Base-by-base conservation (phyloP, 1,140 invertebrate genomes). In the Cydia fagiglandana region DNA sequence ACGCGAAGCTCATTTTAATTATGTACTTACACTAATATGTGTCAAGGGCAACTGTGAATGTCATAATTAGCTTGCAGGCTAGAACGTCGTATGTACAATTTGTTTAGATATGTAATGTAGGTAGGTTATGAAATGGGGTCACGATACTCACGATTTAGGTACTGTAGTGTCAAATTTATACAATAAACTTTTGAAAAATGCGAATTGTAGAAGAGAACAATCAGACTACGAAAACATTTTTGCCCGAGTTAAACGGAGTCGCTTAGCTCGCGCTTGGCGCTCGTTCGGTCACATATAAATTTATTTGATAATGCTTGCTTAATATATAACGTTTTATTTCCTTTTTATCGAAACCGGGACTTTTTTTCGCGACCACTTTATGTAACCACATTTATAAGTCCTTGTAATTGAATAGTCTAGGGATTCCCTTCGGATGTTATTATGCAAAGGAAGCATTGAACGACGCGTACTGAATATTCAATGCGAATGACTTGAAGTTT, bases 1-100 rank as follows among this genome's bases (percentile, higher is more conserved):
- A 30, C 91, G 98, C 45, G 91, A 94, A 53, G 1, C 10, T 17
- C 13, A 53, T 15, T 53, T 15, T 53, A 53, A 53, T 53, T 53
- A n/a, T 13, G 7, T 1, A 2, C 5, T 0, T 12, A n/a, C 50
- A 53, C 47, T 53, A n/a, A 53, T 12, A 53, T n/a, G 50, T 53
- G 15, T 53, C 50, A 53, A 53, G 50, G 50, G 50, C 50, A n/a
- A 53, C 50, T 53, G 50, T 53, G 15, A 53, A 53, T 53, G 50
- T n/a, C 50, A 53, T 53, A n/a, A 53, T 15, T 53, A 53, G 13
- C 0, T 15, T 6, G 15, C 50, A 1, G 50, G 50, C 50, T 53
- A 4, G 6, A n/a, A 53, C 2, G 47, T 13, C 50, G n/a, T n/a
- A 53, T 53, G 15, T 17, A n/a, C 50, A 5, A n/a, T 53, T 13